Evolutionary conservation across 2,113 vertebrate species (phyloP).

Genomic region (Cyprinodon brontotheroides): DNA sequence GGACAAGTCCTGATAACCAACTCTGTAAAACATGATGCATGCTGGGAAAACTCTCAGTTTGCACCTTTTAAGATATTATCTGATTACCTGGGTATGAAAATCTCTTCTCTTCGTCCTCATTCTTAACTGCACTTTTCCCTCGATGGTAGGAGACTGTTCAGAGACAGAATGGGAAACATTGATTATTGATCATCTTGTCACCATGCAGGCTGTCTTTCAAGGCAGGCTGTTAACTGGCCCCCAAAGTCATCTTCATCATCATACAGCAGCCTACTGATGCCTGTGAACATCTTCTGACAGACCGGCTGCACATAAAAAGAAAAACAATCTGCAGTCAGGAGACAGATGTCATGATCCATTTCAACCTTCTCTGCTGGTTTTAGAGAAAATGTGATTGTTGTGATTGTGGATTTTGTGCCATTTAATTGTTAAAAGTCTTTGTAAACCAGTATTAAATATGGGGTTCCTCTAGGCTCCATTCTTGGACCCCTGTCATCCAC

Average conservation of each 20-base stretch:
- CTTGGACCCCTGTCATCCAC: too few species aligned
- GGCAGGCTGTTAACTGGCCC: neutral
- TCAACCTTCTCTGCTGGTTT: too few species aligned
- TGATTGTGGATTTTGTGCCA: too few species aligned
- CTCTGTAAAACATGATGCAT: neutral
- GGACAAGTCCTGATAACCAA: neutral
- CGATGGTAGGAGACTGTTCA: constrained; percentile 76
- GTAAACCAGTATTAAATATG: too few species aligned
- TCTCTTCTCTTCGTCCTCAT: constrained; percentile 59
- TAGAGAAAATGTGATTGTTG: too few species aligned
- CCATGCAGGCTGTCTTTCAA: neutral
- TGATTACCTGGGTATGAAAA: constrained; percentile 72
- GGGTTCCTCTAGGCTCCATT: too few species aligned
- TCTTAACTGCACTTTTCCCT: constrained; percentile 55
- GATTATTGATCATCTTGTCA: neutral
- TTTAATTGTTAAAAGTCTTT: too few species aligned
- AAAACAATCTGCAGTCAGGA: neutral
- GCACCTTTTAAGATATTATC: neutral
- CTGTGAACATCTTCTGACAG: too few species aligned
- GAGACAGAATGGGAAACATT: neutral
- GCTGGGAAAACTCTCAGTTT: neutral
- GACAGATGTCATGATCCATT: too few species aligned
- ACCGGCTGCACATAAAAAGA: neutral
- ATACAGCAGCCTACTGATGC: too few species aligned
- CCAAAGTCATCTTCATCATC: too few species aligned